Base-by-base conservation (phyloP, 2,113 vertebrate genomes). In the Pogona vitticeps region DNA sequence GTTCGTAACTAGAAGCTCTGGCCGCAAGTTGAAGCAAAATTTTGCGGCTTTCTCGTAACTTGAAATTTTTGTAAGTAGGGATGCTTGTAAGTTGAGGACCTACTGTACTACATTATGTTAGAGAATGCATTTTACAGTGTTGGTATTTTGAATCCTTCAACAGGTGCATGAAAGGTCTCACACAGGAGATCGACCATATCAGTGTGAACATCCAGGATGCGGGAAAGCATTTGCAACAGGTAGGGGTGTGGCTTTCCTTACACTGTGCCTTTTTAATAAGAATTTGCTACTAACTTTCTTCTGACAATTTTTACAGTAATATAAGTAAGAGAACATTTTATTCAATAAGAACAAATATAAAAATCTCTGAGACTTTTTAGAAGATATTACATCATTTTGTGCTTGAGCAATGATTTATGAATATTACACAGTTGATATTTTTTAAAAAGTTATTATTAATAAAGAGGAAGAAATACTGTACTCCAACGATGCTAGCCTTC, bases 151-250 rank as follows among this genome's bases (percentile, higher is more conserved):
- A 94, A 23, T 93, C 72, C 87, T 68, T 94, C 86, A 86, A 93
- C 93, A 99, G 99, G 99, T 99, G 23, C 99, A 99, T 31, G 99
- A 99, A 90, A 96, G 99, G 82, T 99, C 98, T 15, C 99, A 99
- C 95, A 99, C 99, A 2, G 99, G 99, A 93, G 98, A 99, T 93
- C 98, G 99, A 92, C 99, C 99, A 0, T 99, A 99, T 90, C 93
- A 98, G 85, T 99, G 99, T 93, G 98, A 99, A 13, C 98, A 98
- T 91, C 94, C 95, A 13, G 97, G 98, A 85, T 99, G 99, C 92
- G 98, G 98, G 70, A 99, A 99, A 96, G 99, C 98, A 87, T 99
- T 99, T 96, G 98, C 99, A 90, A 99, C 99, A 97, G 99, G 99
- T 99, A 96, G 84, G 42, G 12, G 86, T 80, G 20, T 76, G 68